Evolutionary conservation across 2,113 vertebrate species (phyloP), one percentile per base, ranked within the genome.

Genomic region (Plecturocebus donacophilus): DNA sequence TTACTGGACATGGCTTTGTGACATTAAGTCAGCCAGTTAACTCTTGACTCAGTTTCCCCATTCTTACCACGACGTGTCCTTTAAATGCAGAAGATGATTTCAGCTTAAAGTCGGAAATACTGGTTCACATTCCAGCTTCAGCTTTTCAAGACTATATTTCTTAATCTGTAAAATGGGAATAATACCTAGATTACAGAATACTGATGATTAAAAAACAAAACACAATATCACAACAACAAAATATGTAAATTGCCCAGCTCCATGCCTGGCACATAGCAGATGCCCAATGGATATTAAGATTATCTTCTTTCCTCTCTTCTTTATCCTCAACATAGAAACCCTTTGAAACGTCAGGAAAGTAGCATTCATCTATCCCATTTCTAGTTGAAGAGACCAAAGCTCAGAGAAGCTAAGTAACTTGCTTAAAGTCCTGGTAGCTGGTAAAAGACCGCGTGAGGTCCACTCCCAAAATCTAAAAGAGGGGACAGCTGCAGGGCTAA

Each of bases 351-450:
- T 54, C 89, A 76, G 91, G 91, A 58, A 76, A 49, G 32, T 23
- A n/a, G 71, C 16, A 27, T 77, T 85, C 49, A 66, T 81, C 12
- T 10, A 32, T 56, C 27, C 19, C 87, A 9, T 94, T 94, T 94
- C 68, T 64, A 66, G 54, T 40, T 30, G 58, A 86, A 81, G 87
- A 88, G 56, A 91, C 76, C 73, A 54, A 77, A 54, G 79, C 47
- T 90, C 75, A 17, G 68, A 93, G 88, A 96, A 75, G 58, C 52
- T 14, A 32, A 96, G 45, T 23, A 71, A 73, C n/a, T 94, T 49
- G 61, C 64, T 82, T 56, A 1, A 42, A 76, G 91, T 52, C 61
- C 23, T 3, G 54, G 71, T 20, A 56, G 75, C 82, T 86, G n/a
- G 32, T 47, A 35, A 92, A 27, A 16, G 94, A 94, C 87, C 87